Base-by-base conservation (phyloP, 2,113 vertebrate genomes). In the Ellobius talpinus region DNA sequence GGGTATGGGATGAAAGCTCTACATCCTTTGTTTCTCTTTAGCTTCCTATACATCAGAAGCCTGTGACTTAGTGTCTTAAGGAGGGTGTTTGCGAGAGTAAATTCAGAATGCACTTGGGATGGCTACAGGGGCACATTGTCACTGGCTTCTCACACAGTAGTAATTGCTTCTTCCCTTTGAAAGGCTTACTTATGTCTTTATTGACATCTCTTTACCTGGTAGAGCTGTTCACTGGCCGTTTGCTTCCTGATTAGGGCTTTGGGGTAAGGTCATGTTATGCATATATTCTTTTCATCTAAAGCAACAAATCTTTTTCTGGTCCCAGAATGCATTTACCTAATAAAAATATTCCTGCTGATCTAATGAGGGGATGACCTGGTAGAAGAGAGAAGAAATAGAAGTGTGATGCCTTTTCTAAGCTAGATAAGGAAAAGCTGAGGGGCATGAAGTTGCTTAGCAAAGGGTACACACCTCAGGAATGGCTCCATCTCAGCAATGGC, bases 241-340 rank as follows among this genome's bases (percentile, higher is more conserved):
- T 95, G 77, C 36, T 90, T 93, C 39, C 79, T 88, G 65, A 45
- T 26, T 61, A 86, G 50, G 52, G 58, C 76, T 96, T 96, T 90
- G 45, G 61, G 16, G 39, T 78, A 95, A 95, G 77, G 23, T 7
- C 31, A 74, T 63, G 24, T 55, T 89, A 74, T 70, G 61, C 17
- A 95, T 87, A 91, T 89, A 94, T 95, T 87, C 68, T 52, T 95
- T 95, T 95, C 55, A 93, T 96, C 89, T 89, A 84, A 50, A 94
- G 31, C 93, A 94, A 84, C 21, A 79, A 93, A 42, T 89, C 73
- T 88, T 96, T 91, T n/a, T 55, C 26, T 95, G 21, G 17, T 87
- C 50, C 36, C 84, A 91, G 55, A 21, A 8, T 93, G 1, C 33
- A 79, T 89, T 6, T 89, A 91, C 24, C 13, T 87, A 97, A 91